These are phyloP conservation scores for Drosophila sp. DNA, from an alignment of 1,140 invertebrate genomes.

Conservation along the genomic window DNA sequence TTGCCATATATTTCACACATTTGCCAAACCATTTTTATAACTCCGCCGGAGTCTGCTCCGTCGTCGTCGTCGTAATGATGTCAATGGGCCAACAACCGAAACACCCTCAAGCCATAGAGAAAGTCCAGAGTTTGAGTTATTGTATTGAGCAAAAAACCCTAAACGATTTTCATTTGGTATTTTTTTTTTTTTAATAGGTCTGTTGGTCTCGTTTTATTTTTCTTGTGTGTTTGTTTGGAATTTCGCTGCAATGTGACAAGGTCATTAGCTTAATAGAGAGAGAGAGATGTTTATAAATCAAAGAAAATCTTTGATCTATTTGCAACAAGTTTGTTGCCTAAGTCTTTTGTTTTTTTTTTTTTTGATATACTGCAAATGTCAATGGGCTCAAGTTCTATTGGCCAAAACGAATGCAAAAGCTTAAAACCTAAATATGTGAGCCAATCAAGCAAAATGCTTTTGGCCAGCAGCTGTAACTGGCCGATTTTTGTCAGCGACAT, in stretches of 20 bases:
- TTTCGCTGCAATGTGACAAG: conserved; percentile 42
- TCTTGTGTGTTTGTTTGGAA: not conserved
- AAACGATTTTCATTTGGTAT: conserved; percentile 52
- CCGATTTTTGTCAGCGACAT: conserved; percentile 47
- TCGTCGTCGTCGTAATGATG: conserved; percentile 54
- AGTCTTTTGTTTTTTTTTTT: conserved; percentile 17
- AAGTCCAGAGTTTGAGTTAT: conserved; percentile 36
- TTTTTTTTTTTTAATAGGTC: conserved; percentile 32
- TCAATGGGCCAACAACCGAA: conserved; percentile 30
- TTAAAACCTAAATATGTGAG: conserved; percentile 61
- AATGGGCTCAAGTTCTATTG: conserved; percentile 19
- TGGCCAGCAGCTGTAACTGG: conserved; percentile 35
- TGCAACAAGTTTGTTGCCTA: not conserved
- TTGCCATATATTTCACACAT: conserved; percentile 78
- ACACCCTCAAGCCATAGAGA: conserved; percentile 66
- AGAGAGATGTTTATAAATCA: conserved; percentile 17
- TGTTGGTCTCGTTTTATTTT: conserved; percentile 34
- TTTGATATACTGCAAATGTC: not conserved
- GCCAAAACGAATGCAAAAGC: not conserved
- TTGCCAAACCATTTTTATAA: conserved; percentile 58
- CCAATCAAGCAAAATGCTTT: conserved; percentile 41
- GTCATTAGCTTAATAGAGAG: conserved; percentile 27
- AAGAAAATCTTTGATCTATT: not conserved
- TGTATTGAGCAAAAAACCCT: conserved; percentile 53
- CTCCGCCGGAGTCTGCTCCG: not conserved